Base-by-base conservation (phyloP, 2,797 vertebrate species). In the Pteropus rufus region DNA sequence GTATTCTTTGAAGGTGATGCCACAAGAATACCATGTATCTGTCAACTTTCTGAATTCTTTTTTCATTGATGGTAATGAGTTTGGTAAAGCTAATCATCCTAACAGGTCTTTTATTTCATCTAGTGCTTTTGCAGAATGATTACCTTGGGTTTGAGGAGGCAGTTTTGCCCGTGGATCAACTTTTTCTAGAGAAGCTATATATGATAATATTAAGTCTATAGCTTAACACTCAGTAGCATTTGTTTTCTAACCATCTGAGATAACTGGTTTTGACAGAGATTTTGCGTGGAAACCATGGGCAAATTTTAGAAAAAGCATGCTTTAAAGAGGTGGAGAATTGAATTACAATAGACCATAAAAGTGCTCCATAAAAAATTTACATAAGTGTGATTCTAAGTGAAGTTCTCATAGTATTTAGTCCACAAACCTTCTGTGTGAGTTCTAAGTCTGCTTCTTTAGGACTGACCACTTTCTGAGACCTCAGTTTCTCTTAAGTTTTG, bases 1-100 rank as follows among this genome's bases (percentile, higher is more conserved):
- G 10, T 95, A 29, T 90, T 81, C 60, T 93, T 85, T 94, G 77
- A 88, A 54, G 87, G 62, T 60, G 62, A 67, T 92, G n/a, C 41
- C 29, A 3, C 15, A 60, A 70, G 54, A 80, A 76, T 56, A 23
- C 49, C 80, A 5, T 41, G 24, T n/a, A 18, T 21, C 34, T 7
- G 4, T 49, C 44, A 60, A 7, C 67, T 84, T 69, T 46, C 64
- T 75, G 41, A 56, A 19, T 77, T 54, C 19, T 77, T 67, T 70
- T 93, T 81, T 67, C 83, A 60, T 36, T 26, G 10, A 5, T 67
- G 44, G 26, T 49, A 18, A 75, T 70, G 41, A 41, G 9, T 39
- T 72, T 16, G 31, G 60, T 64, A 39, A 93, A 84, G 44, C 15
- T 54, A 44, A 26, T 80, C 1, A 1, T 64, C 44, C n/a, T 44